phyloP scores from a whole-genome alignment of 1,140 invertebrate species.

The Euura lappo region DNA sequence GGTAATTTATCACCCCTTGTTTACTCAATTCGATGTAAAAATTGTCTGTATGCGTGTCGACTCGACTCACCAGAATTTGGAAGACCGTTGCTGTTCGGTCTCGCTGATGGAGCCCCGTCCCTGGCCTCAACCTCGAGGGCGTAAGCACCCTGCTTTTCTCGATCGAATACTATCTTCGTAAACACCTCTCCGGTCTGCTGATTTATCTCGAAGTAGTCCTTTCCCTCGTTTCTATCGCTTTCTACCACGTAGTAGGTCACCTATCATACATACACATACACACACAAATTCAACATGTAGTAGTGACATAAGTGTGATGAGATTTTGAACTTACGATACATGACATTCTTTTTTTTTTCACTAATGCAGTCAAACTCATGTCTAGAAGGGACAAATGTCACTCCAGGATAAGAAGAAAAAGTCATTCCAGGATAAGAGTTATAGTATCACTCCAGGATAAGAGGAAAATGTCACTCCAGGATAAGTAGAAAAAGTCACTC shows the following conservation, averaged over 20 bases:
- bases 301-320: too few species aligned
- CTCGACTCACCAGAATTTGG: constrained; percentile 86
- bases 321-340: too few species aligned
- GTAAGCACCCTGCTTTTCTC: constrained; percentile 94
- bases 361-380: too few species aligned
- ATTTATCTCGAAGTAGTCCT: constrained; percentile 95
- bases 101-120: constrained; percentile 89
- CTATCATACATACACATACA: constrained; percentile 51
- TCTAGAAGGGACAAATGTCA: too few species aligned
- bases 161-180: constrained; percentile 92
- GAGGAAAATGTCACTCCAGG: too few species aligned
- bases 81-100: constrained; percentile 87
- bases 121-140: constrained; percentile 91
- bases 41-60: too few species aligned
- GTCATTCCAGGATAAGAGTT: too few species aligned
- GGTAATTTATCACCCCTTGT: not conserved
- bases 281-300: constrained; percentile 8
- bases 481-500: too few species aligned
- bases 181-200: constrained; percentile 92
- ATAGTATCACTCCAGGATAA: too few species aligned
- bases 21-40: too few species aligned
- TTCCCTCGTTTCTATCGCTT: constrained; percentile 87
- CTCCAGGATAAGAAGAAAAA: too few species aligned
- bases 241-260: constrained; percentile 92
- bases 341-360: too few species aligned